phyloP scores from a whole-genome alignment of 2,888 invertebrate genomes.

The Macrophya annulata region DNA sequence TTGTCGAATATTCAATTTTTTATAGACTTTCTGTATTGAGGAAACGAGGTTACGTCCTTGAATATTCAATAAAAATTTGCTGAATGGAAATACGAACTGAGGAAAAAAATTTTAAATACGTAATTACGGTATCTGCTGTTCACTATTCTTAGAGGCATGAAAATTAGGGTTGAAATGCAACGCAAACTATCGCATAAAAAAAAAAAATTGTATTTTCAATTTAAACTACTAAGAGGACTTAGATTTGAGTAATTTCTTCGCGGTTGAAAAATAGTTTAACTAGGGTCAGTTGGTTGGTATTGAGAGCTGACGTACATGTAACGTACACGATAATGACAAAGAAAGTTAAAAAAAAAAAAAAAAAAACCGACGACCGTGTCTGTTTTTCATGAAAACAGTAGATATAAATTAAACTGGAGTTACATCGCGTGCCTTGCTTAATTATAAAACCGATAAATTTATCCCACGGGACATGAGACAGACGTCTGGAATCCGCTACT shows the following conservation, averaged over 20 bases:
- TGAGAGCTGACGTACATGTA: not conserved
- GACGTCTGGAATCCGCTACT: conserved; percentile 72
- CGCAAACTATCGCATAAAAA: not conserved
- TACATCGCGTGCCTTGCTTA: conserved; percentile 72
- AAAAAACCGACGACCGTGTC: conserved; percentile 56
- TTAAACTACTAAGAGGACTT: not conserved
- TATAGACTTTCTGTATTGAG: too few relatives aligned
- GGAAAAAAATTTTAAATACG: too few relatives aligned
- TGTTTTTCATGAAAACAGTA: conserved; percentile 58
- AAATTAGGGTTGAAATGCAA: not conserved
- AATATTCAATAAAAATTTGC: too few relatives aligned
- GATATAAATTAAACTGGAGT: conserved; percentile 73
- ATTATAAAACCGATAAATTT: conserved; percentile 78
- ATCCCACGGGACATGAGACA: conserved; percentile 69
- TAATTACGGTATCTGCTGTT: not conserved
- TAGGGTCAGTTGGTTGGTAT: not conserved
- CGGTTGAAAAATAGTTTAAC: not conserved
- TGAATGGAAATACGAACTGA: too few relatives aligned
- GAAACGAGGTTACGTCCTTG: too few relatives aligned
- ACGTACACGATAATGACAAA: not conserved
- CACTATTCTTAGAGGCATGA: not conserved
- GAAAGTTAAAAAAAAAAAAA: conserved; percentile 10
- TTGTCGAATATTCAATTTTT: not conserved
- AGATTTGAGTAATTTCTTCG: not conserved
- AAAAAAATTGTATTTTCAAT: not conserved